Evolutionary conservation across 2,797 vertebrate species (phyloP).

Genomic region (Phataginus tricuspis): DNA sequence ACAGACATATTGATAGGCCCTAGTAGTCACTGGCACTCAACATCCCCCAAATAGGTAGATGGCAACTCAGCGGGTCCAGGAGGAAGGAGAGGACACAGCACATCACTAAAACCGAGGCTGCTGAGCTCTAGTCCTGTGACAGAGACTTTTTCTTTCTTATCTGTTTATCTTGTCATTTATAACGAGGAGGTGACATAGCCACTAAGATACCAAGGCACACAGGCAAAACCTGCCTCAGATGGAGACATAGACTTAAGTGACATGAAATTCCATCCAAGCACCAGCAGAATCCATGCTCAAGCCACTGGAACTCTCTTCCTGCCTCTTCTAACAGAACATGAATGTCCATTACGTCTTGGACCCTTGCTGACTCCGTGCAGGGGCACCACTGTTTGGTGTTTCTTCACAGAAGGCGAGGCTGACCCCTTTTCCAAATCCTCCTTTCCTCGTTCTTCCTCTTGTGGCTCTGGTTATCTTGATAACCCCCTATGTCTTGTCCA

Average conservation of each 20-base stretch:
- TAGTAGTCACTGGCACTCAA: background rate
- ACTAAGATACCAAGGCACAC: background rate
- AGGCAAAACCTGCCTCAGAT: background rate
- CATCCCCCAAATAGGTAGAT: accelerated
- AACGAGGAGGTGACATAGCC: accelerated
- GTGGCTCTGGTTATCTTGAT: background rate
- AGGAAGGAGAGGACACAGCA: background rate
- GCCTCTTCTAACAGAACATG: no score
- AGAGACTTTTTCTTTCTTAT: background rate
- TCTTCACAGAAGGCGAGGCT: background rate
- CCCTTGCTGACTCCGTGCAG: background rate
- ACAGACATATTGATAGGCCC: accelerated
- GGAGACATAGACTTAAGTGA: background rate
- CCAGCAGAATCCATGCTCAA: background rate
- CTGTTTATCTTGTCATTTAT: background rate
- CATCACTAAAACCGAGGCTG: background rate
- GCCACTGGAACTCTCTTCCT: accelerated
- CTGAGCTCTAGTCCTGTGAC: no score
- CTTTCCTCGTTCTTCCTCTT: background rate
- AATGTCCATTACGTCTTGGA: no score
- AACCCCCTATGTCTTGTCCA: background rate
- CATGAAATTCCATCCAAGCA: background rate
- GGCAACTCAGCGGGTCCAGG: background rate
- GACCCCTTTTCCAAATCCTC: background rate
- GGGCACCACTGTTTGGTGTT: background rate